Conservation (phyloP, 2,888 invertebrate species). For the Trisateles emortualis region DNA sequence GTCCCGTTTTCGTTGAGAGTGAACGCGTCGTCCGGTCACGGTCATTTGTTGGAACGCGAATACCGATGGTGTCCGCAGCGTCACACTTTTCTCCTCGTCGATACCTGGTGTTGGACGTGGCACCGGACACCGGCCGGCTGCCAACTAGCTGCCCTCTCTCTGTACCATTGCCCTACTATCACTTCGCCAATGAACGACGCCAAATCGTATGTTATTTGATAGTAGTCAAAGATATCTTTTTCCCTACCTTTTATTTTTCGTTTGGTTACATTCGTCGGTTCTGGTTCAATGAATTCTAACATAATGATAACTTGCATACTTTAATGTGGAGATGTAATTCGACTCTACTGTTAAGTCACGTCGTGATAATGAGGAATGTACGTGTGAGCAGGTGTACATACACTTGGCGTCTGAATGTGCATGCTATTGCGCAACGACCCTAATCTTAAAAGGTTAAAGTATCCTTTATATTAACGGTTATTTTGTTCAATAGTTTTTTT, state of each 20-base stretch:
- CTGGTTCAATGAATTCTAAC: slow-evolving; percentile 9
- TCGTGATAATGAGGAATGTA: slow-evolving; percentile 53
- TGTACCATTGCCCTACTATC: slow-evolving; percentile 76
- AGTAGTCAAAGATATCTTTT: slow-evolving; percentile 32
- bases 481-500: neutral
- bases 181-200: slow-evolving; percentile 67
- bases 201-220: slow-evolving; percentile 56
- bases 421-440: slow-evolving; percentile 36
- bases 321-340: slow-evolving; percentile 48
- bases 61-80: slow-evolving; percentile 58
- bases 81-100: slow-evolving; percentile 61
- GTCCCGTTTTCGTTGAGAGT: slow-evolving; percentile 71
- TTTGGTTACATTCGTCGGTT: slow-evolving; percentile 18
- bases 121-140: slow-evolving; percentile 32
- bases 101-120: slow-evolving; percentile 48
- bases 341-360: slow-evolving; percentile 60
- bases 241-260: slow-evolving; percentile 22
- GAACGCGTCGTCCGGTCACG: slow-evolving; percentile 73
- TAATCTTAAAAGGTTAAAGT: slow-evolving; percentile 27
- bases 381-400: slow-evolving; percentile 57
- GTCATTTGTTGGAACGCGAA: slow-evolving; percentile 64
- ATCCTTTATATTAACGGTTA: slow-evolving; percentile 9
- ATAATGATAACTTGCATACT: slow-evolving; percentile 11
- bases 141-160: slow-evolving; percentile 64
- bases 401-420: slow-evolving; percentile 16